A percentile compares a stretch with the other conserved stretches of the same genome.
These are phyloP conservation scores for Platyrinchus mystaceus DNA, from an alignment of 2,797 vertebrate genomes.

Conservation along the genomic window DNA sequence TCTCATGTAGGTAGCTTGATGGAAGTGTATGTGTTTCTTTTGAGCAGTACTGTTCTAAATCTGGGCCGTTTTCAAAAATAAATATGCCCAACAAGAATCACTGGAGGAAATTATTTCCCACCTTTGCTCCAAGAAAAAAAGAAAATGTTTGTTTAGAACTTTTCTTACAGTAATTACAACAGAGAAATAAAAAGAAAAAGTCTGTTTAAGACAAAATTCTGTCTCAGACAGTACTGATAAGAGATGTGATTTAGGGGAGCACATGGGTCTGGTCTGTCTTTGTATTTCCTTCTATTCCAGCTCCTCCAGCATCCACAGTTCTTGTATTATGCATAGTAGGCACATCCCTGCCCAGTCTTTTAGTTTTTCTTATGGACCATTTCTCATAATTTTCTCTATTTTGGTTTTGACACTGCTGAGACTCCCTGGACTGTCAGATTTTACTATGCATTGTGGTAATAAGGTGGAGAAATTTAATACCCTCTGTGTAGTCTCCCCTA, in stretches of 20 bases:
- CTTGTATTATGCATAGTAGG: background rate
- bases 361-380: background rate
- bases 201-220: background rate
- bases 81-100: background rate
- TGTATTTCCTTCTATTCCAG: background rate
- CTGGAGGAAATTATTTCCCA: background rate
- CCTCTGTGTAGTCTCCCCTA: background rate
- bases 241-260: background rate
- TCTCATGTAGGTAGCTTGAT: background rate
- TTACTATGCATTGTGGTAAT: background rate
- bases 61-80: background rate
- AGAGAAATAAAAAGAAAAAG: background rate
- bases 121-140: background rate
- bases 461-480: background rate
- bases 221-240: background rate
- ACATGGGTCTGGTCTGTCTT: rapidly evolving
- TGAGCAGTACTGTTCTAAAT: background rate
- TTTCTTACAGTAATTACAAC: background rate
- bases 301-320: background rate
- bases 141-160: background rate
- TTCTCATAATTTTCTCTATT: background rate
- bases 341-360: background rate
- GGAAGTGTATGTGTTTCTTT: background rate
- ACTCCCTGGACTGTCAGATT: background rate
- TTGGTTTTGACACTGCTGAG: background rate